Percentiles rank a stretch among this genome's conserved stretches.
Evolutionary conservation across 1,140 invertebrate species (phyloP).

Genomic region (Caenorhabditis elegans): DNA sequence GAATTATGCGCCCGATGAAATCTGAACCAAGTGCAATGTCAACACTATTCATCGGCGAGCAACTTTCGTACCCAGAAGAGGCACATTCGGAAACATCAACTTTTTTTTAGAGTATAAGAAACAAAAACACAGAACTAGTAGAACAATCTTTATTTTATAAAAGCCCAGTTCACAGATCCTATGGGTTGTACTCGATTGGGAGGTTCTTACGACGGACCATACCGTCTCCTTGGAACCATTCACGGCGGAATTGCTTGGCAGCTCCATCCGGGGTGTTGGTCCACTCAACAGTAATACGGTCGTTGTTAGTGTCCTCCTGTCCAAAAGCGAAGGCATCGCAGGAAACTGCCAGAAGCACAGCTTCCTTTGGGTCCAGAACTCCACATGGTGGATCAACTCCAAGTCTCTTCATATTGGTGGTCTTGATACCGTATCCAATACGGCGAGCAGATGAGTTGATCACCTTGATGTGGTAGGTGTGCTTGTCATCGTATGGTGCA

Average conservation of each 20-base stretch:
- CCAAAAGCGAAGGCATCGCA: constrained; percentile 48
- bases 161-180: no score
- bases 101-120: no score
- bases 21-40: no score
- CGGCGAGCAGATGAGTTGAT: constrained; percentile 44
- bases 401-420: constrained; percentile 45
- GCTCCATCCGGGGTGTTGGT: constrained; percentile 44
- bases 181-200: constrained; percentile 17
- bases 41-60: no score
- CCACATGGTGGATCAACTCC: constrained; percentile 44
- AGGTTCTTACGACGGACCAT: constrained; percentile 5
- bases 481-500: constrained; percentile 50
- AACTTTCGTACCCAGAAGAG: no score
- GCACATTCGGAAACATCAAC: no score
- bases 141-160: no score
- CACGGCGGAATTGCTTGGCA: constrained; percentile 21
- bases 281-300: constrained; percentile 50
- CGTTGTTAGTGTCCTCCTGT: constrained; percentile 50
- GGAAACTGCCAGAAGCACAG: constrained; percentile 37
- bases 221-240: constrained; percentile 18
- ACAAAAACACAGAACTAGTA: no score
- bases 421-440: constrained; percentile 49
- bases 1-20: no score
- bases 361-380: constrained; percentile 49
- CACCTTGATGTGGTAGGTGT: constrained; percentile 48